Conservation (phyloP, 2,888 invertebrate genomes). For the Euclidia mi region DNA sequence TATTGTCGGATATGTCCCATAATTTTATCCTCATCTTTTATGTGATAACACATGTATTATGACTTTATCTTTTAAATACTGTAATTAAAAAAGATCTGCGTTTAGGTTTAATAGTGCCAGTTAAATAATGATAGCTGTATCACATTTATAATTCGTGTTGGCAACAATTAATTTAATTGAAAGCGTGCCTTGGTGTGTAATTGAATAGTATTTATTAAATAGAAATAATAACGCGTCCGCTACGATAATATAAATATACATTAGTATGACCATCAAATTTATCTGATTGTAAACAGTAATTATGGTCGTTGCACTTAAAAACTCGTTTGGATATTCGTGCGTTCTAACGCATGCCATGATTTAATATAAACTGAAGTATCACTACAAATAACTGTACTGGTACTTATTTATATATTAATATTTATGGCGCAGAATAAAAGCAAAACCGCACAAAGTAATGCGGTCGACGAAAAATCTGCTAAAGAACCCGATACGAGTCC, state of each 20-base stretch:
- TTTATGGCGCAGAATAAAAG: too few species aligned
- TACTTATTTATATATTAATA: too few species aligned
- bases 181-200: background rate
- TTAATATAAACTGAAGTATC: too few species aligned
- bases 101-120: slow-evolving; percentile 34
- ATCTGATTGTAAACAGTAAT: slow-evolving; percentile 29
- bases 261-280: slow-evolving; percentile 32
- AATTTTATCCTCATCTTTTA: slow-evolving; percentile 46
- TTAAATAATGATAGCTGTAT: slow-evolving; percentile 38
- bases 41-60: slow-evolving; percentile 26
- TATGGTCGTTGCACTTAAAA: slow-evolving; percentile 43
- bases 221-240: slow-evolving; percentile 10
- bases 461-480: too few species aligned
- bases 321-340: slow-evolving; percentile 32
- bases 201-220: slow-evolving; percentile 7
- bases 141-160: too few species aligned
- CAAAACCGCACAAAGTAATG: too few species aligned
- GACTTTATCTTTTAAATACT: slow-evolving; percentile 37
- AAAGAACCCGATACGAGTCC: too few species aligned
- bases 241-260: slow-evolving; percentile 13
- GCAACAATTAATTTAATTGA: background rate
- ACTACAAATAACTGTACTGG: too few species aligned
- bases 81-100: slow-evolving; percentile 35
- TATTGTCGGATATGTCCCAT: slow-evolving; percentile 60
- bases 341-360: background rate